Conservation (phyloP, 1,140 invertebrate genomes). For the Bombus confusus region DNA sequence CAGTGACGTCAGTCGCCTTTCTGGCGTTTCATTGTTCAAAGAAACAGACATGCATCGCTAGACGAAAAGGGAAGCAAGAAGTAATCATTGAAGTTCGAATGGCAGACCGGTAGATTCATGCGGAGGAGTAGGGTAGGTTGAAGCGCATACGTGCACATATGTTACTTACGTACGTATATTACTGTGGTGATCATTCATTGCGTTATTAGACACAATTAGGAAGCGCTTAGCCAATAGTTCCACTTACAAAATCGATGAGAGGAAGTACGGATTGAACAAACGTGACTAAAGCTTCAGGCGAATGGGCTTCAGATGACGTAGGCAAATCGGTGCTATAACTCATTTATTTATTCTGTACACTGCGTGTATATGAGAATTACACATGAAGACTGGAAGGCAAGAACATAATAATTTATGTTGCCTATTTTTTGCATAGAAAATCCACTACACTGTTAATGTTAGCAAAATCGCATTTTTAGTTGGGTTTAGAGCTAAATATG, state of each 20-base stretch:
- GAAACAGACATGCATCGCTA: conserved; percentile 61
- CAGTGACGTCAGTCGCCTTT: conserved; percentile 71
- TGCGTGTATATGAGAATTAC: no score
- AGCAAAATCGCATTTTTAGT: no score
- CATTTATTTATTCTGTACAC: background rate
- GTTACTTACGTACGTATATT: conserved; percentile 60
- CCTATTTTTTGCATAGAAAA: no score
- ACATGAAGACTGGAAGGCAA: no score
- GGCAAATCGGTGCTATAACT: background rate
- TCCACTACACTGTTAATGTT: no score
- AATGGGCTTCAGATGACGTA: background rate
- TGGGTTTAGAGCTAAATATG: no score
- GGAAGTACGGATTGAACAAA: background rate
- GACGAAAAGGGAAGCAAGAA: conserved; percentile 53
- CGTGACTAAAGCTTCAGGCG: background rate
- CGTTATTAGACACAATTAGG: conserved; percentile 24
- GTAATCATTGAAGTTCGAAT: conserved; percentile 63
- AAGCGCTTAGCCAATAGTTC: background rate
- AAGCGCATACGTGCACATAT: conserved; percentile 20
- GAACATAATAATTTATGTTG: no score
- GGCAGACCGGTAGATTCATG: conserved; percentile 62
- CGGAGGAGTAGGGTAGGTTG: conserved; percentile 71
- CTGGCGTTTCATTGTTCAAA: conserved; percentile 68
- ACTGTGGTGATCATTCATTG: conserved; percentile 40
- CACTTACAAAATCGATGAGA: conserved; percentile 1